These are phyloP conservation scores for Aphyosemion australe DNA, from an alignment of 2,113 vertebrate genomes.

Conservation along the genomic window DNA sequence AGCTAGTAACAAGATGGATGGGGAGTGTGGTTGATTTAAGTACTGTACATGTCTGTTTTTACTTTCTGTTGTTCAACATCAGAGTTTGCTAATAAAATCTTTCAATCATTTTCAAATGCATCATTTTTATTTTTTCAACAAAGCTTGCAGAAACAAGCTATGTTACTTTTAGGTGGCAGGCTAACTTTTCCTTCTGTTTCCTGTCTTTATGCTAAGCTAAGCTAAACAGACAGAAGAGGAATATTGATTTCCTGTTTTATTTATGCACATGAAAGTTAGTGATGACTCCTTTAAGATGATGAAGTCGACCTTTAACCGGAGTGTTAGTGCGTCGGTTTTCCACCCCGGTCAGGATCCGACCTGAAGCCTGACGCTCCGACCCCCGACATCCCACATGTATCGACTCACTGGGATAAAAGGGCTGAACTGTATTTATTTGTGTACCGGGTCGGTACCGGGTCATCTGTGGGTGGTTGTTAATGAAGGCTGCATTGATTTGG, in stretches of 20 bases:
- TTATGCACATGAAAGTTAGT: neutral
- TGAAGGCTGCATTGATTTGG: conserved; percentile 46
- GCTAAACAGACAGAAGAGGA: neutral
- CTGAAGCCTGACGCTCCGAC: conserved; percentile 4
- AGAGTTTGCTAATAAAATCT: too few species aligned
- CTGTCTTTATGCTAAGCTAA: too few species aligned
- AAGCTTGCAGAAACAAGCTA: too few species aligned
- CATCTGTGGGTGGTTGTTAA: conserved; percentile 38
- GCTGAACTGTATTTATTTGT: conserved; percentile 17
- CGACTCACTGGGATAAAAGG: conserved; percentile 12
- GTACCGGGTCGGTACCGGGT: conserved; percentile 27
- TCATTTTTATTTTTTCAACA: too few species aligned
- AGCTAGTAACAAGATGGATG: neutral
- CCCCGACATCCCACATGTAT: conserved; percentile 27
- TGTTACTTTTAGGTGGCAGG: too few species aligned
- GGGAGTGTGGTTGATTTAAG: neutral
- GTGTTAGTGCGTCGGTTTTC: neutral
- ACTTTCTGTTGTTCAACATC: fast-evolving
- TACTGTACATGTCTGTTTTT: neutral
- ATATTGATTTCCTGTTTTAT: neutral
- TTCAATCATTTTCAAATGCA: too few species aligned
- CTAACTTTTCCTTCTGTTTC: too few species aligned
- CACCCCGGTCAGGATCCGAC: conserved; percentile 5
- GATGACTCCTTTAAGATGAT: neutral
- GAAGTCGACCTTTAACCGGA: neutral